Base-by-base conservation (phyloP, 2,888 invertebrate genomes). In the Polyommatus icarus region DNA sequence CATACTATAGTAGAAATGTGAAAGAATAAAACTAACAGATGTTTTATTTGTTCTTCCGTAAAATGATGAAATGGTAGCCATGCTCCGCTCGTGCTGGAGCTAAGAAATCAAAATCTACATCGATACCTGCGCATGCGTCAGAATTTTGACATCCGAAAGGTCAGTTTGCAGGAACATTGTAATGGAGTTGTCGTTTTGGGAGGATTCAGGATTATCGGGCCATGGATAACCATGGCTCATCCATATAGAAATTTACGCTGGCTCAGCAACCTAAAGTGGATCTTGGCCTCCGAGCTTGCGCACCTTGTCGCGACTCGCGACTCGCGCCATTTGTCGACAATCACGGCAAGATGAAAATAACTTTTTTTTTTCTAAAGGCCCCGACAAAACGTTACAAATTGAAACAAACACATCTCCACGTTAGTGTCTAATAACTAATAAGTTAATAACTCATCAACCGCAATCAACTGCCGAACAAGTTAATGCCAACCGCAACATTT, bases 361-460 rank as follows among this genome's bases (percentile, higher is more conserved):
- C 36, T 6, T 36, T 15, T 15, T 50, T 50, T 50, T 54, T 54
- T 15, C 50, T 15, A 15, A 18, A 54, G 1, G 54, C 54, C 54
- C 5, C 5, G 54, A 54, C 54, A 54, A 54, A 54, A 54, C 54
- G 18, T 61, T 61, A 20, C 61, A 61, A 24, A 10, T 61, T 61
- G 24, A 24, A 67, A 32, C 67, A 32, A 67, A 32, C 4, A 32
- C 29, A 29, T 29, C 29, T 67, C 4, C 29, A 32, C 67, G 61
- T 67, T 32, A 67, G 67, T 67, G 29, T 67, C 67, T 18, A 67
- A 32, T 67, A 67, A 67, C 67, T 67, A 67, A 67, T 32, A 67
- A 67, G 15, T 67, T 32, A 67, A 67, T 67, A 67, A 67, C 67
- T 67, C 67, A 67, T 67, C 15, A 29, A 67, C 67, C 67, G 67